Percentiles rank a stretch among this genome's conserved stretches.
Evolutionary conservation across 92 coral and sea anemone genomes (phyloP).

Genomic region (Palythoa heliodiscus): DNA sequence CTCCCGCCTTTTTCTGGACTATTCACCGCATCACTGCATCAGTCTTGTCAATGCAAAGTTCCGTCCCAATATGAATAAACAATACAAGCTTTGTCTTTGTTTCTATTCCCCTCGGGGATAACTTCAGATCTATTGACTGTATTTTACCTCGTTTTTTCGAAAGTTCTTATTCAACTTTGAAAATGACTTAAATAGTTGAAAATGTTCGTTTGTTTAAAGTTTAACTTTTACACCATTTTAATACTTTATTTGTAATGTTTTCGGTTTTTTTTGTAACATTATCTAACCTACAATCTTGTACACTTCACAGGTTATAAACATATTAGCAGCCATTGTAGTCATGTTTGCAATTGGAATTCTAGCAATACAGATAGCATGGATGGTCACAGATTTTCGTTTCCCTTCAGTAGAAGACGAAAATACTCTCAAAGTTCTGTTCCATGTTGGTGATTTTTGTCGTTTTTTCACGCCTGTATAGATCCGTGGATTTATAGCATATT

Average conservation of each 20-base stretch:
- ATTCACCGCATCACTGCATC: no score
- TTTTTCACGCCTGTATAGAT: conserved; percentile 15
- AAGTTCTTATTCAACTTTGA: no score
- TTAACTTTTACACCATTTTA: no score
- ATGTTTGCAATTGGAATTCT: conserved; percentile 3
- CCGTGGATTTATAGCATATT: conserved; percentile 12
- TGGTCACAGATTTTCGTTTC: conserved; percentile 3
- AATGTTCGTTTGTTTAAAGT: no score
- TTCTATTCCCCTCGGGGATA: no score
- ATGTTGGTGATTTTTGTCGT: conserved; percentile 7
- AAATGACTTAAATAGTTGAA: no score
- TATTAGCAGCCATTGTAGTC: conserved; percentile 13
- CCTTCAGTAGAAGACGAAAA: background rate
- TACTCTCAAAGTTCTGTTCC: conserved; percentile 8
- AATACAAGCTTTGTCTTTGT: no score
- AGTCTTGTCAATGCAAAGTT: no score
- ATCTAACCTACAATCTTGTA: background rate
- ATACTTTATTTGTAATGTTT: background rate
- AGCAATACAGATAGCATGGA: conserved; percentile 15
- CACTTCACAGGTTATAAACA: conserved; percentile 1
- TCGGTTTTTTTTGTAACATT: background rate
- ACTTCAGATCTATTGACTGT: no score
- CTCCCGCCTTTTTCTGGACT: no score
- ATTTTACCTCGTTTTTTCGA: no score
- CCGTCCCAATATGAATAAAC: no score